These are phyloP conservation scores for Hyperoodon ampullatus DNA, from an alignment of 2,113 vertebrate species.

Conservation along the genomic window DNA sequence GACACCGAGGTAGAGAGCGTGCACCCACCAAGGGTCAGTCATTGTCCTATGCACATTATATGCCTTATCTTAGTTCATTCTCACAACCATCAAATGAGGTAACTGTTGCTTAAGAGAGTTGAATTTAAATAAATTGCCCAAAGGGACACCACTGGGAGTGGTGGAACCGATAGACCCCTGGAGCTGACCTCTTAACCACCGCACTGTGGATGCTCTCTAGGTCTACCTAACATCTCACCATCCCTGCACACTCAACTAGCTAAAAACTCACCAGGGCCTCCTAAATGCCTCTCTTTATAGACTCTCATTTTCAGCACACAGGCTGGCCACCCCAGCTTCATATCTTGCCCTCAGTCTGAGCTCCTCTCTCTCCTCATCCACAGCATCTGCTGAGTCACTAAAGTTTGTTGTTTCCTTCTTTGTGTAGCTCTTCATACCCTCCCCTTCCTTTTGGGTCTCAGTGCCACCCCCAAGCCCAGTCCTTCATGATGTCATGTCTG, in stretches of 20 bases:
- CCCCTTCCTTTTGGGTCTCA: neutral
- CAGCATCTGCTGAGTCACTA: neutral
- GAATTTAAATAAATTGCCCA: neutral
- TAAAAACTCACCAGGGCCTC: neutral
- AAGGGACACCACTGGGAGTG: neutral
- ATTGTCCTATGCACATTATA: neutral
- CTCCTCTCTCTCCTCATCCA: neutral
- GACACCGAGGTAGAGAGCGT: neutral
- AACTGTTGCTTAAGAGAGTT: neutral
- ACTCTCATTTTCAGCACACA: too few relatives aligned
- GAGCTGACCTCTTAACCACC: neutral
- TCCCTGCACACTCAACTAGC: neutral
- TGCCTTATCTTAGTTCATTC: neutral
- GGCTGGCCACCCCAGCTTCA: neutral
- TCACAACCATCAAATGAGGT: neutral
- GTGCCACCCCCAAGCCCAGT: neutral
- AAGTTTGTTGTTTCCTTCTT: neutral
- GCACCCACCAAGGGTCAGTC: neutral
- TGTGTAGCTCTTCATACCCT: neutral
- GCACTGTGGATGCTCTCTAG: neutral
- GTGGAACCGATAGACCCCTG: neutral
- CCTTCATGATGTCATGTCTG: neutral
- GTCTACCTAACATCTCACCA: neutral
- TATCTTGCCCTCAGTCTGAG: neutral
- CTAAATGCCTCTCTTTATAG: neutral